Evolutionary conservation across 2,797 vertebrate genomes (phyloP).

Genomic region (Sebastes taczanowskii): DNA sequence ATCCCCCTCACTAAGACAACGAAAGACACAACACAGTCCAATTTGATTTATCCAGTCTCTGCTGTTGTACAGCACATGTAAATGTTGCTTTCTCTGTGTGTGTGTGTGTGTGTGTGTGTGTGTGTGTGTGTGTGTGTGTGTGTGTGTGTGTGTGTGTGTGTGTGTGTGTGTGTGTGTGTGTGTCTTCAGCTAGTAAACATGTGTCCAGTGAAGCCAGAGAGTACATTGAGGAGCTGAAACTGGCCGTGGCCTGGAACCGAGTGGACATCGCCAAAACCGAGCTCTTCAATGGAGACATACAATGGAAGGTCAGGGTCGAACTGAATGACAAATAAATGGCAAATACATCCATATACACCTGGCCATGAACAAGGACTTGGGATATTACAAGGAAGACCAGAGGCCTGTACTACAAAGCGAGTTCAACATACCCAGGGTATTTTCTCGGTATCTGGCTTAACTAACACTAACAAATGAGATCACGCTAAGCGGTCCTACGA

Average conservation of each 20-base stretch:
- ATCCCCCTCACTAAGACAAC: background rate
- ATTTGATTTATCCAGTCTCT: background rate
- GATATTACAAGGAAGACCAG: background rate
- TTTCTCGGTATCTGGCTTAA: too few relatives aligned
- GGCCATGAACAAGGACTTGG: background rate
- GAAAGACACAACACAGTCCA: background rate
- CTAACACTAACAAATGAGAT: too few relatives aligned
- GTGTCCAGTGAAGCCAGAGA: conserved; percentile 78
- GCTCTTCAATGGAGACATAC: conserved; percentile 87
- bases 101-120: background rate
- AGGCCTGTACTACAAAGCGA: too few relatives aligned
- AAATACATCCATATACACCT: background rate
- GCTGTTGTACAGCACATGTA: background rate
- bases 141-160: background rate
- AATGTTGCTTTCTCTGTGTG: background rate
- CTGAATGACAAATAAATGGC: background rate
- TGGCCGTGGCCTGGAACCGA: conserved; percentile 91
- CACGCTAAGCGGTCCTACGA: too few relatives aligned
- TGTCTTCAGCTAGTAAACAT: conserved; percentile 79
- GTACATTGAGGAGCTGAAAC: conserved; percentile 87
- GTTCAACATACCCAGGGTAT: too few relatives aligned
- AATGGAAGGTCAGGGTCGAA: conserved; percentile 78
- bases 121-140: background rate
- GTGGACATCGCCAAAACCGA: conserved; percentile 90
- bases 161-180: background rate